Base-by-base conservation (phyloP, 2,888 invertebrate genomes). In the Notodromas monacha region DNA sequence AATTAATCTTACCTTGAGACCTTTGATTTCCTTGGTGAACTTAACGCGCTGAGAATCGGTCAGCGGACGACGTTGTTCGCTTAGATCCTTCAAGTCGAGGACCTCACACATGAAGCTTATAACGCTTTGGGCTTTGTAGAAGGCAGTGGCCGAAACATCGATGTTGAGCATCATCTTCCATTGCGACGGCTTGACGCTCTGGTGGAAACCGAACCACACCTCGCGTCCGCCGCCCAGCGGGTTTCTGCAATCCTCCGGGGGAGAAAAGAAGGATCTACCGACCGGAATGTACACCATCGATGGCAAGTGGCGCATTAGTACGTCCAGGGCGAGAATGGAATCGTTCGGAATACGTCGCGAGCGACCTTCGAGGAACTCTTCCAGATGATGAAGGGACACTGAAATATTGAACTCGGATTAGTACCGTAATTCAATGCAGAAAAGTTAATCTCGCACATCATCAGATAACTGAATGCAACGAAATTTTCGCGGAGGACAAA, bases 81-180 rank as follows among this genome's bases (percentile, higher is more conserved):
- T 74, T 41, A 84, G 70, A 44, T 89, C 89, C 46, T 81, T 62
- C 37, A 89, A 76, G 46, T 96, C 92, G 43, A 96, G 57, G 33
- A 99, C 92, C 59, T 99, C 96, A 55, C 92, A 92, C 81, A 99
- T 86, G 50, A 99, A 99, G 53, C 96, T 92, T 50, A 92, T 92
- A 35, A 96, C 96, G 29, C 92, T 86, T 54, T 99, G 96, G 30
- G 92, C 81, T 56, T 99, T 96, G 56, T 99, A 99, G 55, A 99
- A 99, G 35, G 96, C 96, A 41, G 96, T 99, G 29, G 96, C 96
- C 38, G 92, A 96, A 34, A 99, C 89, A 56, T 99, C 96, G 54
- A 96, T 99, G 51, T 96, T 96, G 35, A 99, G 62, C 89, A 99
- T 96, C 96, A 99, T 99, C 60, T 96, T 96, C 96, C 96, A 99